Conservation (phyloP, 2,113 vertebrate genomes). For the Callopanchax toddi region DNA sequence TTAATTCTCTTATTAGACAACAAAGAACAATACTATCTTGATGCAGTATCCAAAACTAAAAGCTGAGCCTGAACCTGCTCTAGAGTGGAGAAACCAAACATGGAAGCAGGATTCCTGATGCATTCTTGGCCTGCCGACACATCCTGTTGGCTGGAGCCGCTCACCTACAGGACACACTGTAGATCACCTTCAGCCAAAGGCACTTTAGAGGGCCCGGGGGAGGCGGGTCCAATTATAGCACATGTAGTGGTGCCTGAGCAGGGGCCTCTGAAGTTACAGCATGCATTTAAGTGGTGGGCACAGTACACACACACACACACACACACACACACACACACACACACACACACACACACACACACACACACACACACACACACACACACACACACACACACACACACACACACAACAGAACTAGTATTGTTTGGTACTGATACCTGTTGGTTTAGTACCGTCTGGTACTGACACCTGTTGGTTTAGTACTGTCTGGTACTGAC, state of each 20-base stretch:
- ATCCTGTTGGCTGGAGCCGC: constrained; percentile 71
- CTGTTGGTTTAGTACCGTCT: constrained; percentile 44
- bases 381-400: constrained; percentile 1
- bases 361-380: no score
- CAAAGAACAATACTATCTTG: background rate
- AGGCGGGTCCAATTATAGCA: constrained; percentile 67
- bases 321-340: background rate
- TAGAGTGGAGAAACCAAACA: constrained; percentile 52
- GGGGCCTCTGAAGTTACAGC: constrained; percentile 28
- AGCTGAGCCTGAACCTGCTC: constrained; percentile 56
- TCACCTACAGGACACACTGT: constrained; percentile 55
- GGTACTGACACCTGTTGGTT: constrained; percentile 66
- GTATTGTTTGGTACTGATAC: no score
- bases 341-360: no score
- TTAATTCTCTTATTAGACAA: background rate
- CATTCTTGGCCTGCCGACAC: constrained; percentile 75
- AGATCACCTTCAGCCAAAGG: constrained; percentile 73
- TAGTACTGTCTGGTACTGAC: constrained; percentile 49
- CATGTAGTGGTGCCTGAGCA: constrained; percentile 48
- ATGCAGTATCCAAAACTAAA: constrained; percentile 11
- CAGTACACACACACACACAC: constrained; percentile 14
- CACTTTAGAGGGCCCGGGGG: constrained; percentile 44
- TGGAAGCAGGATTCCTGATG: constrained; percentile 67
- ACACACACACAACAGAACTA: constrained; percentile 19
- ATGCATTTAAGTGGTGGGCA: constrained; percentile 41